A percentile compares a stretch with the other conserved stretches of the same genome.
Evolutionary conservation across 2,888 invertebrate genomes (phyloP).

Genomic region (Sphecodes monilicornis): DNA sequence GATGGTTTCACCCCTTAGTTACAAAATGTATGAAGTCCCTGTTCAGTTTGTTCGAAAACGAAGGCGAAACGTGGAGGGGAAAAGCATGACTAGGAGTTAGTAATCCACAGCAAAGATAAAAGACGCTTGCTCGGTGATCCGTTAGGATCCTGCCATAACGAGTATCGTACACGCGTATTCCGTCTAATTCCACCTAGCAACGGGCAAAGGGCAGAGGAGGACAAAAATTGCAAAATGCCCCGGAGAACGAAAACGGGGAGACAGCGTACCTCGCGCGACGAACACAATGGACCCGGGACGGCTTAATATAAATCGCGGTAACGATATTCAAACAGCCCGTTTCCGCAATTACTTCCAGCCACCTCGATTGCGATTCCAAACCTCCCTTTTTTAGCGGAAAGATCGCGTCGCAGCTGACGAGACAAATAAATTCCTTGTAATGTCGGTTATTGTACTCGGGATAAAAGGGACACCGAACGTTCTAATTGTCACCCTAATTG

Average conservation of each 20-base stretch:
- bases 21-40: no score
- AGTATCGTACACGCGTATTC: conserved; percentile 58
- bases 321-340: conserved; percentile 61
- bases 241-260: conserved; percentile 25
- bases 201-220: background rate
- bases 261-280: conserved; percentile 7
- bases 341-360: conserved; percentile 56
- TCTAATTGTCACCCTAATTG: conserved; percentile 36
- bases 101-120: conserved; percentile 51
- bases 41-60: no score
- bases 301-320: conserved; percentile 65
- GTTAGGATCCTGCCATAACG: conserved; percentile 30
- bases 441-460: conserved; percentile 43
- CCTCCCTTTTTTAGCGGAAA: background rate
- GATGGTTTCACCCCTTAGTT: no score
- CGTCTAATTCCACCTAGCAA: conserved; percentile 55
- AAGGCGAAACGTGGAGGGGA: no score
- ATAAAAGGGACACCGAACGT: conserved; percentile 29
- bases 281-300: conserved; percentile 48
- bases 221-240: conserved; percentile 34
- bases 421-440: conserved; percentile 51
- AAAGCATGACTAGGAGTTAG: background rate
- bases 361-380: conserved; percentile 49
- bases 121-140: conserved; percentile 31
- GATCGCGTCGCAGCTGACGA: conserved; percentile 27